Conservation (phyloP, 2,113 vertebrate genomes). For the Tichodroma muraria region DNA sequence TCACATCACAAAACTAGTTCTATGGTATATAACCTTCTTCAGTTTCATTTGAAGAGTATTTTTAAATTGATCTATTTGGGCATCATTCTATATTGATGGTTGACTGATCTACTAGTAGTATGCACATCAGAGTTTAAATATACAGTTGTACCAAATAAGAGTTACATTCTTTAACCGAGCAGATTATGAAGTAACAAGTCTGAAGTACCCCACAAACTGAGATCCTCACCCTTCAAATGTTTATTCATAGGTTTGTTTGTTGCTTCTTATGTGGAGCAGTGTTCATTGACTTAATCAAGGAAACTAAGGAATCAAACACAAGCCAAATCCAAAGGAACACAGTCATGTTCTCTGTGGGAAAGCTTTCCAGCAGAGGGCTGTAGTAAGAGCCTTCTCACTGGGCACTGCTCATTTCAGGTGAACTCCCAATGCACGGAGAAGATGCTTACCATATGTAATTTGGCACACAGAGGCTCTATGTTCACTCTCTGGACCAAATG, state of each 20-base stretch:
- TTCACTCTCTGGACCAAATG: not conserved
- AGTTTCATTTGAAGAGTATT: not conserved
- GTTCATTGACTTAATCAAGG: not conserved
- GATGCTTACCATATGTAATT: fast-evolving
- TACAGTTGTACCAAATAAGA: not conserved
- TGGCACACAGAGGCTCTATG: not conserved
- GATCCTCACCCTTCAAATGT: not conserved
- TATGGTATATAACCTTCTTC: not conserved
- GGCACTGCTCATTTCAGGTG: not conserved
- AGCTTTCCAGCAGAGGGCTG: not conserved
- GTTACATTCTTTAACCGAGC: not conserved
- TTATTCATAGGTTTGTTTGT: not conserved
- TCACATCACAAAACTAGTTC: not conserved
- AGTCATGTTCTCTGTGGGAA: not conserved
- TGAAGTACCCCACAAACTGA: not conserved
- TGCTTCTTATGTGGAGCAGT: not conserved
- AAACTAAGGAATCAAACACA: not conserved
- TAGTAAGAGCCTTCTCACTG: not conserved
- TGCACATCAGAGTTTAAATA: not conserved
- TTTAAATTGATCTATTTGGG: not conserved
- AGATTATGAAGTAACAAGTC: not conserved
- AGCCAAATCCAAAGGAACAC: not conserved
- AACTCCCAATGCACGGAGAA: not conserved
- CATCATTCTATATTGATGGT: not conserved
- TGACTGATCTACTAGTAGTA: not conserved